Base-by-base conservation (phyloP, 2,113 vertebrate genomes). In the Panthera tigris region DNA sequence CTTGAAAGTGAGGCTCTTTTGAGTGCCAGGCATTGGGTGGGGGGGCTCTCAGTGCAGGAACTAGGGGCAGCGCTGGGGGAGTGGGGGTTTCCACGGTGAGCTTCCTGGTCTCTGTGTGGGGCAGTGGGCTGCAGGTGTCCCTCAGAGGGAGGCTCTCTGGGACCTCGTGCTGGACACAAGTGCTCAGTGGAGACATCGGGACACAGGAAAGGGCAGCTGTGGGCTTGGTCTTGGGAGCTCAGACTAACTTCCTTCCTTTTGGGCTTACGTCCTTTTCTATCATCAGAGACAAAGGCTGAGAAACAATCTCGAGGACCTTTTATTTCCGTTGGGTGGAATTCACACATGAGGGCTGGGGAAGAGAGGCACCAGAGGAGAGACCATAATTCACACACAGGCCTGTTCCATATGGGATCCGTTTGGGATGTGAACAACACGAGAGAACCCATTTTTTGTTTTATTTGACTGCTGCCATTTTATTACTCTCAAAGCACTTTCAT, bases 321-420 rank as follows among this genome's bases (percentile, higher is more conserved):
- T 14, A 68, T 61, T 52, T 61, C 16, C 45, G 39, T 50, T 50
- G 25, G n/a, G 57, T 27, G 15, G 33, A 48, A 73, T 76, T 79
- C 78, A 61, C 27, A 6, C 45, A 16, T 5, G 36, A 88, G 55
- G 81, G 33, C 23, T 36, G 19, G 5, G 48, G 76, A 18, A 2
- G 21, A 48, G n/a, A 41, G 52, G 41, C 3, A 0, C 48, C 29
- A 0, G 61, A 69, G 31, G 7, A 27, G 52, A 74, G 27, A 25
- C 9, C 1, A 0, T n/a, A 1, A 25, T 71, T 65, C 31, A 29
- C 8, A 15, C 3, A 5, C 0, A 7, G 66, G 52, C 6, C 33
- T 41, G 8, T 21, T 48, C 71, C 29, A 5, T 2, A 7, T 4
- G 33, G 93, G 68, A 33, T 36, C 19, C 36, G 3, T 69, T 1